Conservation (phyloP, 1,140 invertebrate genomes). For the Lethrus apterus region DNA sequence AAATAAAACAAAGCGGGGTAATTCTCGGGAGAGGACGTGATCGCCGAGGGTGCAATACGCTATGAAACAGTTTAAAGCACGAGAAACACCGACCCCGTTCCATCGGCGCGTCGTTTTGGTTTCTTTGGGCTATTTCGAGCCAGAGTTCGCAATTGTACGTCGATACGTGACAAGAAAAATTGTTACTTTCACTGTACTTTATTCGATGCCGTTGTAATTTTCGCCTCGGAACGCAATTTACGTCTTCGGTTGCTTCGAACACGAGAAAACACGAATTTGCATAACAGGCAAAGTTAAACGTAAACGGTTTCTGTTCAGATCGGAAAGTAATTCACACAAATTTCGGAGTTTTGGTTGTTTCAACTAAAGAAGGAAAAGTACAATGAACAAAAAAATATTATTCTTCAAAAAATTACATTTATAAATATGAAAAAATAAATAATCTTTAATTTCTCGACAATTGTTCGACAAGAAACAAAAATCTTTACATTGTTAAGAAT, state of each 20-base stretch:
- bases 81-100: neutral
- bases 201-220: neutral
- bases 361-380: too few species aligned
- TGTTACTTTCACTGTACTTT: constrained; percentile 6
- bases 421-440: too few species aligned
- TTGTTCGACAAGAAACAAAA: too few species aligned
- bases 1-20: constrained; percentile 12
- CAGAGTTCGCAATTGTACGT: constrained; percentile 5
- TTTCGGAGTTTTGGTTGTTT: too few species aligned
- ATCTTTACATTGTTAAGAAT: too few species aligned
- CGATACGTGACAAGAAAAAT: constrained; percentile 14
- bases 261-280: neutral
- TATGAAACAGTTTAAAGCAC: constrained; percentile 11
- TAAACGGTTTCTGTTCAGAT: neutral
- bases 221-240: neutral
- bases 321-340: neutral
- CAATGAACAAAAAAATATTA: too few species aligned
- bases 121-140: constrained; percentile 13
- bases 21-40: constrained; percentile 11
- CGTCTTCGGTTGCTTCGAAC: neutral
- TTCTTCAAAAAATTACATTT: too few species aligned
- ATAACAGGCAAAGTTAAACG: constrained; percentile 6
- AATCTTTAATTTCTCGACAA: too few species aligned
- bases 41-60: neutral
- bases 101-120: constrained; percentile 11